A percentile compares a stretch with the other conserved stretches of the same genome.
phyloP scores from a whole-genome alignment of 2,113 vertebrate species.

The Passer montanus region DNA sequence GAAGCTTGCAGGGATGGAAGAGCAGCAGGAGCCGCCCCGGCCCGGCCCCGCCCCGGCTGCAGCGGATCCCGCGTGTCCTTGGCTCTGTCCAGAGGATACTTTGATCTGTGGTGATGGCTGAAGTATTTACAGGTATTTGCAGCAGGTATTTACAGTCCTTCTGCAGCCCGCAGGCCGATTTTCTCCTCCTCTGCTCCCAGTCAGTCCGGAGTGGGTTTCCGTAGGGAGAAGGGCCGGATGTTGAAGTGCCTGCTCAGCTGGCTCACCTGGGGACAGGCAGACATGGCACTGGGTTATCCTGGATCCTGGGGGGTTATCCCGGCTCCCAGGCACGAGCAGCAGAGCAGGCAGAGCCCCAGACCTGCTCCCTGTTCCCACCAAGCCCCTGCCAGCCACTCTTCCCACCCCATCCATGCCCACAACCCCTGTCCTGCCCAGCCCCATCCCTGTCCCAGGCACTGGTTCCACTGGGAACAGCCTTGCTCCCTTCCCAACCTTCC shows the following conservation, averaged over 20 bases:
- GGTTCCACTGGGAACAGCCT: neutral
- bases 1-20: neutral
- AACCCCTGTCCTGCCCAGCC: neutral
- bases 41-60: constrained; percentile 36
- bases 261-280: constrained; percentile 77
- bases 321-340: neutral
- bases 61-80: neutral
- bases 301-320: neutral
- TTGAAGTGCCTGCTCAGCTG: constrained; percentile 93
- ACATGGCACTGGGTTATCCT: accelerated
- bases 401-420: neutral
- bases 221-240: constrained; percentile 90
- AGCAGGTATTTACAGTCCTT: constrained; percentile 82
- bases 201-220: constrained; percentile 91
- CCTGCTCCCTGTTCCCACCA: accelerated
- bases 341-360: neutral
- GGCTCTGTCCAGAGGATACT: constrained; percentile 52
- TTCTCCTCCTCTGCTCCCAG: constrained; percentile 85
- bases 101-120: constrained; percentile 80
- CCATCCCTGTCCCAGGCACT: neutral
- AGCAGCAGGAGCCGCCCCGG: neutral
- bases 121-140: constrained; percentile 78
- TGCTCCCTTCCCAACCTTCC: neutral
- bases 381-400: neutral
- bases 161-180: constrained; percentile 81